Evolutionary conservation across 2,888 invertebrate species (phyloP), one percentile per base, ranked within the genome.

Genomic region (Parasteatoda lunata): DNA sequence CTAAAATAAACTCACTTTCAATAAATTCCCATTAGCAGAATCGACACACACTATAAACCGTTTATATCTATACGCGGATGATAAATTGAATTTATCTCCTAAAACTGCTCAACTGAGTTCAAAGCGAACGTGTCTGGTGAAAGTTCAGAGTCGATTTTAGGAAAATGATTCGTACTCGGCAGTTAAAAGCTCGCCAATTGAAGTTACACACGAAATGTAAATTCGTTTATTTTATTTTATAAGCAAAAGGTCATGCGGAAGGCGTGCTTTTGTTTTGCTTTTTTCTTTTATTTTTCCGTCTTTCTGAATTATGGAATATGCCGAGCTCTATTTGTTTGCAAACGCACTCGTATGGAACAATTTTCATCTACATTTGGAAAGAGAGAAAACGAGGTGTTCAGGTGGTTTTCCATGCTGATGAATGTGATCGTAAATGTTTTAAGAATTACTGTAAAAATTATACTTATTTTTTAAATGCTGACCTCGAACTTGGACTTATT

Each of bases 151-250:
- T n/a, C 59, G 59, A 59, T 59, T 4, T 59, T 9, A 59, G n/a
- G n/a, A n/a, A 59, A 9, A 59, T 59, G 9, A 13, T 59, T 9
- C 59, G 59, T 8, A 13, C 59, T 30, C 59, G n/a, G 11, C 8
- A 13, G 59, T 59, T 59, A 7, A 59, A 59, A 59, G 59, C 59
- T 8, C 30, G 30, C 30, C 30, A 30, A 30, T 30, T 30, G 30
- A 30, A 30, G 30, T 59, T 59, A 13, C 59, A 59, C n/a, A 59
- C 59, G 59, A 59, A n/a, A 13, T 9, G 59, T 13, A 13, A 59
- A 59, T 59, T 59, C 59, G 59, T 59, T 59, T 59, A 59, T 59
- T 59, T 59, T 13, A 13, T 59, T 59, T n/a, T n/a, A 59, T 59
- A 59, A 13, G 59, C 59, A n/a, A 59, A n/a, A 59, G 59, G 59